Base-by-base conservation (phyloP, 2,113 vertebrate genomes). In the Symphodus melops region DNA sequence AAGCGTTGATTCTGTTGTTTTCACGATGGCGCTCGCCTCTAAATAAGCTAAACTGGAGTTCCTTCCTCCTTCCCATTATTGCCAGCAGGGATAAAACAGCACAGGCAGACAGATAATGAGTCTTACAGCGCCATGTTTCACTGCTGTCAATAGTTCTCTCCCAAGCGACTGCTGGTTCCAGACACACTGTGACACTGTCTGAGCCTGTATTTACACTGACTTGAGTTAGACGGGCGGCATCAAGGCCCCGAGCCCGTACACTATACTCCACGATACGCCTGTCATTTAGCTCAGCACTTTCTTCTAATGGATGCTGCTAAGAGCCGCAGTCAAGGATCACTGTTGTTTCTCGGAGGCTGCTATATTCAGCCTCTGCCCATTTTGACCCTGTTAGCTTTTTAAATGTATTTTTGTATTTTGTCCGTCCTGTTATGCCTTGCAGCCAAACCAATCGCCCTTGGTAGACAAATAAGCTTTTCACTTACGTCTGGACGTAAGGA, bases 61-160 rank as follows among this genome's bases (percentile, higher is more conserved):
- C 21, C 51, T 71, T 67, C 57, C 21, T 82, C 19, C 19, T 49
- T 72, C 68, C 77, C 66, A 70, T 84, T 81, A 73, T 46, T 54
- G 60, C 67, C 54, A 16, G 72, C 13, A 10, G 41, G 33, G 53
- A 54, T 52, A 57, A 71, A 74, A 76, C 60, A 68, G 72, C 74
- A 64, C 54, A 79, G 79, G 81, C 36, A 54, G 56, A 25, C 60
- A 78, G 67, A 87, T 88, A 91, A 88, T 74, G 71, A 89, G 79
- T 46, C 68, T 73, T 72, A 63, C 33, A 72, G 42, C 28, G 37
- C 41, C 6, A 33, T 57, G 64, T 60, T 85, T 85, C 67, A 77
- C 57, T 42, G 17, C 61, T 81, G 82, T 75, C 75, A 77, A 41
- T 86, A 74, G 67, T 80, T 83, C 62, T 89, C 80, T 82, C 77